Evolutionary conservation across 2,888 invertebrate genomes (phyloP).

Genomic region (Drosophila mayaguana): DNA sequence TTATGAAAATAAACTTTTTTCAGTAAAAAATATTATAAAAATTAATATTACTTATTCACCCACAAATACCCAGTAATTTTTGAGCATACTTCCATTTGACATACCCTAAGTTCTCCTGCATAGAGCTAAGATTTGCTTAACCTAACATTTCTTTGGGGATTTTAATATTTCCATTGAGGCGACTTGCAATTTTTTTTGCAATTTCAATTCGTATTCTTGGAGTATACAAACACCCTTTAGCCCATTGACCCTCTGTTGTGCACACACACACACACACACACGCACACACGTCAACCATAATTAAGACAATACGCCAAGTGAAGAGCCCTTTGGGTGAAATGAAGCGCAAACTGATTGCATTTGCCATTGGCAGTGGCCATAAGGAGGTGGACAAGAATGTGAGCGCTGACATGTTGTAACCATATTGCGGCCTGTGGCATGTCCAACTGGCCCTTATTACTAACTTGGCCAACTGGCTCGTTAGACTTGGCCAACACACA

Average conservation of each 20-base stretch:
- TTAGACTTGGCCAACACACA: conserved; percentile 45
- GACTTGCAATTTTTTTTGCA: not conserved
- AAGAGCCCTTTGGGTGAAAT: conserved; percentile 61
- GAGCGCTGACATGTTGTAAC: conserved; percentile 57
- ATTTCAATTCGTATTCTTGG: not conserved
- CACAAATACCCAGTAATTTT: not conserved
- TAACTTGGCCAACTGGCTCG: conserved; percentile 53
- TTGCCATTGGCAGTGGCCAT: conserved; percentile 32
- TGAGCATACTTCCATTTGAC: not conserved
- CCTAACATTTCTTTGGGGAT: not conserved
- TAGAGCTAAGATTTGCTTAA: not conserved
- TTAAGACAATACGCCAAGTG: conserved; percentile 68
- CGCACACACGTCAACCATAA: conserved; percentile 50
- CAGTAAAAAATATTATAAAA: no score
- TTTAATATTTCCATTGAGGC: not conserved
- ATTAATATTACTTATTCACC: no score
- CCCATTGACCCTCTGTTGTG: conserved; percentile 12
- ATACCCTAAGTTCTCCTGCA: not conserved
- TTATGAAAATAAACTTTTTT: no score
- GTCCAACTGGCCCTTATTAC: conserved; percentile 52
- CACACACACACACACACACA: not conserved
- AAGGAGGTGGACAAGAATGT: conserved; percentile 41
- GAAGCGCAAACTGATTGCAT: conserved; percentile 67
- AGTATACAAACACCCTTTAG: not conserved
- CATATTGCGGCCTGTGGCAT: conserved; percentile 56